Percentiles rank a stretch among this genome's conserved stretches.
These are phyloP conservation scores for Chrysemys picta DNA, from an alignment of 2,113 vertebrate genomes.

Conservation along the genomic window DNA sequence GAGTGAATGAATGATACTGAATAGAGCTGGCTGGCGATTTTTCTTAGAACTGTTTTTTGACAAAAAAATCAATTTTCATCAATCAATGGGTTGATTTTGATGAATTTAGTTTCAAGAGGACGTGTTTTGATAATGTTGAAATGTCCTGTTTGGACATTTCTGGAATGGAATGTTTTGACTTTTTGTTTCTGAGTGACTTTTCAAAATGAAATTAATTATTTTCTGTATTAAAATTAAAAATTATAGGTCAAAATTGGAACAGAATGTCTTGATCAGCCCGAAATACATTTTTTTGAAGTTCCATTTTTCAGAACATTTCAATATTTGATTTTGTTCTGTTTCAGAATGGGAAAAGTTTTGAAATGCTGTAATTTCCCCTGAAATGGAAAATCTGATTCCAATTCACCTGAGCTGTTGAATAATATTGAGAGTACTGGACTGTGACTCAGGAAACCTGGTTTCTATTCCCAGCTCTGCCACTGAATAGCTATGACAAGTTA, in stretches of 20 bases:
- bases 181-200: not conserved
- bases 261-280: not conserved
- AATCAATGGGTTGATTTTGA: not conserved
- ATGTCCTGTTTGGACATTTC: not conserved
- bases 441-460: not conserved
- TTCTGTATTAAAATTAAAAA: not conserved
- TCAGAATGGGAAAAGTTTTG: not conserved
- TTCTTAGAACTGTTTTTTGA: not conserved
- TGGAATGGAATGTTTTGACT: not conserved
- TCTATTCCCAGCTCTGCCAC: not conserved
- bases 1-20: not conserved
- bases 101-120: not conserved
- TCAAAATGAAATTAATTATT: not conserved
- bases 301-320: not conserved
- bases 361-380: not conserved
- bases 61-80: not conserved
- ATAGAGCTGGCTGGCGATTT: not conserved
- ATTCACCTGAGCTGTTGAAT: not conserved
- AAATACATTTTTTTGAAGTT: not conserved
- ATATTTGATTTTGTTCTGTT: not conserved
- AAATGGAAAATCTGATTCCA: not conserved
- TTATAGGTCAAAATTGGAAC: not conserved
- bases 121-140: not conserved
- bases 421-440: not conserved
- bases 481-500: not conserved